Conservation (phyloP, 2,888 invertebrate species). For the Cerastis rubricosa region DNA sequence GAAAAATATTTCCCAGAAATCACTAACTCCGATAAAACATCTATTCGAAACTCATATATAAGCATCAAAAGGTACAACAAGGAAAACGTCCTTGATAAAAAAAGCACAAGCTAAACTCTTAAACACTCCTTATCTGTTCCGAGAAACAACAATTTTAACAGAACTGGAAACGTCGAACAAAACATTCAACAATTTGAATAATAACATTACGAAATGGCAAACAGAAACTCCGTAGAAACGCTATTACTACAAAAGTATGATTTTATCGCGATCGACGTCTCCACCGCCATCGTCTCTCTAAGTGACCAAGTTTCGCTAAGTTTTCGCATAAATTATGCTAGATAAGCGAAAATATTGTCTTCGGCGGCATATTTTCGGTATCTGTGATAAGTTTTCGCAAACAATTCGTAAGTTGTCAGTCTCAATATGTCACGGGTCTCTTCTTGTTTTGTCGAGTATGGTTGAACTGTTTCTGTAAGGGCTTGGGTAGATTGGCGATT, state of each 20-base stretch:
- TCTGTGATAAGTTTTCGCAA: slow-evolving; percentile 83
- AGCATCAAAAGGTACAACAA: neutral
- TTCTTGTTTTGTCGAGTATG: slow-evolving; percentile 53
- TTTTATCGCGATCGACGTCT: slow-evolving; percentile 85
- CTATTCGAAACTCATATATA: neutral
- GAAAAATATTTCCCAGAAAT: neutral
- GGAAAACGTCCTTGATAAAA: neutral
- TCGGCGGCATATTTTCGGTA: slow-evolving; percentile 86
- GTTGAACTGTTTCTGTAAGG: neutral
- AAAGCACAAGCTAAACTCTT: neutral
- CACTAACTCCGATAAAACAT: neutral
- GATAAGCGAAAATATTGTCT: slow-evolving; percentile 91
- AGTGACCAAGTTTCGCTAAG: slow-evolving; percentile 85
- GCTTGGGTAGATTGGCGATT: neutral
- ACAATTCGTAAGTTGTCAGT: slow-evolving; percentile 80
- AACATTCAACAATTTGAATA: slow-evolving; percentile 64
- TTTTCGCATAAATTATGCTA: slow-evolving; percentile 88
- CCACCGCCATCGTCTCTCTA: slow-evolving; percentile 83
- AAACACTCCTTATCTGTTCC: slow-evolving; percentile 35
- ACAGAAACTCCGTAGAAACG: slow-evolving; percentile 45
- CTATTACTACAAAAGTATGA: slow-evolving; percentile 70
- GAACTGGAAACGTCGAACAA: slow-evolving; percentile 57
- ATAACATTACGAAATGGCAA: slow-evolving; percentile 52
- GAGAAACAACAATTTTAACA: slow-evolving; percentile 50
- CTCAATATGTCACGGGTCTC: slow-evolving; percentile 72